A percentile compares a stretch with the other conserved stretches of the same genome.
Evolutionary conservation across 1,140 invertebrate species (phyloP).

Genomic region (Drosophila kikkawai): DNA sequence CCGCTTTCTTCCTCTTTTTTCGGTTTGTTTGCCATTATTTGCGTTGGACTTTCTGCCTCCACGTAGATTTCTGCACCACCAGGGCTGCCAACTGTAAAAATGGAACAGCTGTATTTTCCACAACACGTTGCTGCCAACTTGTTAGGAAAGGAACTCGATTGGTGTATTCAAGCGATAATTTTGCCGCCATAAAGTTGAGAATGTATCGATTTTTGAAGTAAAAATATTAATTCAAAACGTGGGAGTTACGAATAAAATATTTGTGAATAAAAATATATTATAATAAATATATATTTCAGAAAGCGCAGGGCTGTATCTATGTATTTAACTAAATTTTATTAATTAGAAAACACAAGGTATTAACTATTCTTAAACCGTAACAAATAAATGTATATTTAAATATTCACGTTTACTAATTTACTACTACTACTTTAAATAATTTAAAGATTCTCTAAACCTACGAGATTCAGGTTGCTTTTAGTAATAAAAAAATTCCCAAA

Average conservation of each 20-base stretch:
- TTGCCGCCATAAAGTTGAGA: conserved; percentile 1
- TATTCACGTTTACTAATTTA: neutral
- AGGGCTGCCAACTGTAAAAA: neutral
- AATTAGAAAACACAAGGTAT: too few relatives aligned
- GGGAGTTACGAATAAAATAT: too few relatives aligned
- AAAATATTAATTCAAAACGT: neutral
- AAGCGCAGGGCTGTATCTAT: too few relatives aligned
- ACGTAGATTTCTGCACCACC: conserved; percentile 45
- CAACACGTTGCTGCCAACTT: neutral
- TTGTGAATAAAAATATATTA: too few relatives aligned
- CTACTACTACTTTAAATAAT: neutral
- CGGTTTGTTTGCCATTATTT: conserved; percentile 63
- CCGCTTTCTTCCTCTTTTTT: conserved; percentile 36
- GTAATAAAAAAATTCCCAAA: neutral
- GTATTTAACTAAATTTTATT: too few relatives aligned
- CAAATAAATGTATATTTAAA: too few relatives aligned
- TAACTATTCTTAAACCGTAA: too few relatives aligned
- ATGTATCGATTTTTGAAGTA: neutral
- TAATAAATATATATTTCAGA: too few relatives aligned
- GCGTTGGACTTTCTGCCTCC: conserved; percentile 30
- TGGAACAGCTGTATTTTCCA: neutral
- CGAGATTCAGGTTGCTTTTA: too few relatives aligned
- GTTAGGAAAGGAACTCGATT: neutral
- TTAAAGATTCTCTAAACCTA: neutral
- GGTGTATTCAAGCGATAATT: neutral